Conservation (phyloP, 2,888 invertebrate species). For the Coelinius sp. region DNA sequence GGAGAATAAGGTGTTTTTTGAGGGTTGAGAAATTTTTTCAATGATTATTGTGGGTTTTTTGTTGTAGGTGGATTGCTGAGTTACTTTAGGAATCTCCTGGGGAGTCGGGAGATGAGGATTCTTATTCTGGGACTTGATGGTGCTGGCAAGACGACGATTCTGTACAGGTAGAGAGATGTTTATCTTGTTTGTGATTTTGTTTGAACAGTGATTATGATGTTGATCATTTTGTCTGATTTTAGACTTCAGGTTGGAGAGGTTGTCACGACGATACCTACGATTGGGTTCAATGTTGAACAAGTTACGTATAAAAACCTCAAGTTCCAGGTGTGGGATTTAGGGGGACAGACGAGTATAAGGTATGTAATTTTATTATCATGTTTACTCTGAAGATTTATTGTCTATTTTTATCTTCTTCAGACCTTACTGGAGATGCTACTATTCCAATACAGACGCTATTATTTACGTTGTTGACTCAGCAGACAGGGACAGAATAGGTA, state of each 20-base stretch:
- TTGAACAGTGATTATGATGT: neutral
- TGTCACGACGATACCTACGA: conserved; percentile 98
- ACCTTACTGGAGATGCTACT: conserved; percentile 99
- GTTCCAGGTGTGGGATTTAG: conserved; percentile 99
- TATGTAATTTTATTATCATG: conserved; percentile 66
- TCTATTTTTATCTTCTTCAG: conserved; percentile 73
- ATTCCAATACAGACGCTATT: conserved; percentile 99
- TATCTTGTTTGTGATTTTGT: neutral
- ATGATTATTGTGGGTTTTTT: neutral
- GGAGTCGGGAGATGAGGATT: conserved; percentile 98
- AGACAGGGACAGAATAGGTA: conserved; percentile 98
- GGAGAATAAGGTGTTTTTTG: neutral
- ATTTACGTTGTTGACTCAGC: conserved; percentile 99
- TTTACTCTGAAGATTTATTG: neutral
- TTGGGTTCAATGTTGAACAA: conserved; percentile 99
- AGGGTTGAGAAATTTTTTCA: neutral
- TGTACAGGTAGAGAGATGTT: conserved; percentile 81
- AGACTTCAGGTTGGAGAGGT: conserved; percentile 97
- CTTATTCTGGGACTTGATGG: conserved; percentile 98
- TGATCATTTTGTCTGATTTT: conserved; percentile 35
- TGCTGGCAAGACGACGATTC: conserved; percentile 98
- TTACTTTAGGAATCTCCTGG: conserved; percentile 95
- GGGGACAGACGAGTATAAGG: conserved; percentile 99
- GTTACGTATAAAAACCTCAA: conserved; percentile 99
- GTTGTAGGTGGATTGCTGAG: conserved; percentile 92